Percentiles rank a stretch among this genome's conserved stretches.
Conservation (phyloP, 1,140 invertebrate genomes). For the Cydia amplana region DNA sequence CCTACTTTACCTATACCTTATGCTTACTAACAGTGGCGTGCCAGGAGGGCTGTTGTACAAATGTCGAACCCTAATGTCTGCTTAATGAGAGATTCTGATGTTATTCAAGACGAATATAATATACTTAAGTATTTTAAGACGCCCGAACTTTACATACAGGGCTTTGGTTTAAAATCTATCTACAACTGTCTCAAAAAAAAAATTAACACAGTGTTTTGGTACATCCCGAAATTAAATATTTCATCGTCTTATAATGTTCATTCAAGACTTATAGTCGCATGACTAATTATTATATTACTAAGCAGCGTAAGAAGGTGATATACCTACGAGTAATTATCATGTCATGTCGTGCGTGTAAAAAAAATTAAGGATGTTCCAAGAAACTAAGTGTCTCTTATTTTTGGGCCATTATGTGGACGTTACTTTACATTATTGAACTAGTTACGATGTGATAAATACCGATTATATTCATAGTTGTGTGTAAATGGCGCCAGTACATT, state of each 20-base stretch:
- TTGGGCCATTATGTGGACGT: slow-evolving; percentile 36
- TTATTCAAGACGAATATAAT: slow-evolving; percentile 11
- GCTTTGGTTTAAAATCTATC: background rate
- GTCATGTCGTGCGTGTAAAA: background rate
- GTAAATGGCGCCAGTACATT: background rate
- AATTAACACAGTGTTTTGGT: background rate
- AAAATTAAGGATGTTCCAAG: background rate
- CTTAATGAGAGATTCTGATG: slow-evolving; percentile 21
- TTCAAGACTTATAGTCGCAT: no score
- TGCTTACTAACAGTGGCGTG: background rate
- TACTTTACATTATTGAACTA: slow-evolving; percentile 54
- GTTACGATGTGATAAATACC: slow-evolving; percentile 54
- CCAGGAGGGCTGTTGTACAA: background rate
- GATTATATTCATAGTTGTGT: slow-evolving; percentile 47
- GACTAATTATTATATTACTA: no score
- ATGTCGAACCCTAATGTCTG: slow-evolving; percentile 24
- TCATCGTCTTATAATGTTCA: no score
- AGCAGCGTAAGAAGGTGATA: no score
- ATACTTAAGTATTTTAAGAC: slow-evolving; percentile 3
- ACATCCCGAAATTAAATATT: background rate
- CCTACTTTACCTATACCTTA: no score
- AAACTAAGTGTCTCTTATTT: background rate
- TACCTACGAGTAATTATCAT: no score
- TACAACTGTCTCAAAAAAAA: background rate
- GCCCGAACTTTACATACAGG: slow-evolving; percentile 13